A percentile compares a stretch with the other conserved stretches of the same genome.
These are phyloP conservation scores for Tupiocoris notatus DNA, from an alignment of 2,888 invertebrate genomes.

Conservation along the genomic window DNA sequence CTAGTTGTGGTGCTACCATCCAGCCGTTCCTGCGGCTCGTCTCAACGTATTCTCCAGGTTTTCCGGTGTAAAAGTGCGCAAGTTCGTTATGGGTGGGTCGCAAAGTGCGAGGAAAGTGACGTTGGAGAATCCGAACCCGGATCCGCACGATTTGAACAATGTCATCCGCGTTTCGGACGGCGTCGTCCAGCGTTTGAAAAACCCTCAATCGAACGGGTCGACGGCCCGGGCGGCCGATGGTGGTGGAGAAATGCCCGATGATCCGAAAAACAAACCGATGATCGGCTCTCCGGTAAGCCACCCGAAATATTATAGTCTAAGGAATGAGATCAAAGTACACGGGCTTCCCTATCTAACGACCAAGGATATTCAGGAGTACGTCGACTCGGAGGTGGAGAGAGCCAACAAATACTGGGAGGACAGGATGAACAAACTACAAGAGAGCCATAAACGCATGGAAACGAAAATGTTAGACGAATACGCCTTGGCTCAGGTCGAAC, in stretches of 20 bases:
- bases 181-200: constrained; percentile 21
- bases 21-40: background rate
- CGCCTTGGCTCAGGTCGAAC: constrained; percentile 34
- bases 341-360: constrained; percentile 38
- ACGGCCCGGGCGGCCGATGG: background rate
- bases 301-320: constrained; percentile 15
- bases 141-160: constrained; percentile 28
- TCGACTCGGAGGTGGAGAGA: constrained; percentile 17
- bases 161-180: constrained; percentile 28
- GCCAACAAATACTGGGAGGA: constrained; percentile 39
- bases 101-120: constrained; percentile 32
- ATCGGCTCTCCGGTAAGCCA: constrained; percentile 23
- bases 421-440: constrained; percentile 16
- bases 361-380: constrained; percentile 40
- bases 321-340: constrained; percentile 29
- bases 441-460: constrained; percentile 26
- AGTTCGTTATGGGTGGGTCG: constrained; percentile 35
- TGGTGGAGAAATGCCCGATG: background rate
- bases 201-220: background rate
- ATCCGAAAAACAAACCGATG: background rate
- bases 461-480: constrained; percentile 26
- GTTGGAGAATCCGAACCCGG: constrained; percentile 28
- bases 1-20: no score
- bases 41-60: no score
- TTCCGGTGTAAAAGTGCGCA: no score